These are phyloP conservation scores for Microtus oregoni DNA, from an alignment of 2,113 vertebrate genomes.

Conservation along the genomic window DNA sequence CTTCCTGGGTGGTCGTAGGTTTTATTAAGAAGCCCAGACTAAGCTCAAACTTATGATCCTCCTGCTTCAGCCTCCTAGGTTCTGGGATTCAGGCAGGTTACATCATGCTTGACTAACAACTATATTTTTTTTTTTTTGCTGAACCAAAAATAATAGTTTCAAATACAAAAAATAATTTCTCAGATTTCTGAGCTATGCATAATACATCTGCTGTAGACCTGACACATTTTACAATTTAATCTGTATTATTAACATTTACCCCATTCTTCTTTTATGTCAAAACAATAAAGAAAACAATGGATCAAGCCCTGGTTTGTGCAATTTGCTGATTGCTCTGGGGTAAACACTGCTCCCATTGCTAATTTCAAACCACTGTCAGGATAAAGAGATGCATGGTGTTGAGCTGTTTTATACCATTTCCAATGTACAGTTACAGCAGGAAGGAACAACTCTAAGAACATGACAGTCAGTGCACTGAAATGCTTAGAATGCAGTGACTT, in stretches of 20 bases:
- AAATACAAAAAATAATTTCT: not conserved
- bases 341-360: not conserved
- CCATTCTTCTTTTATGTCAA: not conserved
- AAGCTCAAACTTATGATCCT: not conserved
- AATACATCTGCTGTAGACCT: not conserved
- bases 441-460: not conserved
- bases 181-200: not conserved
- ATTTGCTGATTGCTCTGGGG: not conserved
- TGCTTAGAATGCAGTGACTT: not conserved
- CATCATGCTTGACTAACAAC: not conserved
- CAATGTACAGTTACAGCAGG: not conserved
- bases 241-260: constrained; percentile 2
- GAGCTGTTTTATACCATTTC: not conserved
- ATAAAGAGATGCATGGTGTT: not conserved
- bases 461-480: not conserved
- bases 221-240: not conserved
- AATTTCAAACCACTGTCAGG: not conserved
- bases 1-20: not conserved
- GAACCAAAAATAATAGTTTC: not conserved
- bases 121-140: constrained; percentile 9
- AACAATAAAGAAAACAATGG: not conserved
- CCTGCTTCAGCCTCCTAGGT: not conserved
- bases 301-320: not conserved
- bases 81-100: not conserved
- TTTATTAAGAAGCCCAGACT: not conserved